phyloP scores from a whole-genome alignment of 2,888 invertebrate species.

The Augiades crinisus region DNA sequence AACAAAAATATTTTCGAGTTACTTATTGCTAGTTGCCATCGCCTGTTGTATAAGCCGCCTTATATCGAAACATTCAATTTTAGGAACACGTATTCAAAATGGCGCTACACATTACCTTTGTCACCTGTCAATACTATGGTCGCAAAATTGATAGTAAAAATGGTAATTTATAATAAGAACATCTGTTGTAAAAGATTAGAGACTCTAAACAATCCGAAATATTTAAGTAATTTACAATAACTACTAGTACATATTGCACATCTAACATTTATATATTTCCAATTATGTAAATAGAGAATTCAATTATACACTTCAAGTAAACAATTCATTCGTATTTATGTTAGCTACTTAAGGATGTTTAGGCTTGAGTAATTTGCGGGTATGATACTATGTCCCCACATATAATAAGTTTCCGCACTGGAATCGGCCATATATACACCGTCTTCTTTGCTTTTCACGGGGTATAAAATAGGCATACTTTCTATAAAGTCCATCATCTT shows the following conservation, averaged over 20 bases:
- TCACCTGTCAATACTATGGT: constrained; percentile 25
- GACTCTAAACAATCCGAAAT: constrained; percentile 5
- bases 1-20: neutral
- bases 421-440: too few relatives aligned
- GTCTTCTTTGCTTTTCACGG: too few relatives aligned
- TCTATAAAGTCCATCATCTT: too few relatives aligned
- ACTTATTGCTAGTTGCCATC: neutral
- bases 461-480: too few relatives aligned
- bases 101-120: constrained; percentile 18
- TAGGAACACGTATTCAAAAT: constrained; percentile 16
- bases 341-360: constrained; percentile 4
- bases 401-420: too few relatives aligned
- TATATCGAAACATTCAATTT: constrained; percentile 6
- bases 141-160: constrained; percentile 18
- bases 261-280: constrained; percentile 25
- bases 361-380: constrained; percentile 4
- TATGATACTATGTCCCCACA: constrained; percentile 1
- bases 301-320: constrained; percentile 8
- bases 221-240: constrained; percentile 4
- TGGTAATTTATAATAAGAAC: constrained; percentile 9
- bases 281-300: constrained; percentile 18
- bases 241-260: constrained; percentile 16
- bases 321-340: constrained; percentile 15
- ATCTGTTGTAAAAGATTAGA: constrained; percentile 7
- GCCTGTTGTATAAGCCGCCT: neutral